phyloP scores from a whole-genome alignment of 2,888 invertebrate species.

The Shargacucullia verbasci region DNA sequence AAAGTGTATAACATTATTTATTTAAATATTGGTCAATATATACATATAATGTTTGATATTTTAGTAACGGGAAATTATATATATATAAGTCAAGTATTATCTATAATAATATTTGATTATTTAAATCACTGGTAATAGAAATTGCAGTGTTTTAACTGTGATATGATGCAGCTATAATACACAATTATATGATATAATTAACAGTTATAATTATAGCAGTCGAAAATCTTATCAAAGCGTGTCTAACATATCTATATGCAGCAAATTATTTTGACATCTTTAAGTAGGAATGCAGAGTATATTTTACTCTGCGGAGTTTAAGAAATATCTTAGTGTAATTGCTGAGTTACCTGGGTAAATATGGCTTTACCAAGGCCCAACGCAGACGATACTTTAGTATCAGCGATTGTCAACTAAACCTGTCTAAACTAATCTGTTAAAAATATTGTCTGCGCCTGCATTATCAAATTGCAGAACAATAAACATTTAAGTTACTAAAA shows the following conservation, averaged over 20 bases:
- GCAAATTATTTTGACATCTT: constrained; percentile 17
- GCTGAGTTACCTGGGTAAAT: constrained; percentile 15
- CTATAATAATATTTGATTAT: no score
- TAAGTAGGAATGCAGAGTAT: constrained; percentile 29
- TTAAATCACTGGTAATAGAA: no score
- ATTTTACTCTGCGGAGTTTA: constrained; percentile 1
- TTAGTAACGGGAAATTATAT: constrained; percentile 21
- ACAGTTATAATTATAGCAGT: constrained; percentile 6
- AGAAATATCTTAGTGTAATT: constrained; percentile 13
- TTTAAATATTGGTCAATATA: constrained; percentile 46
- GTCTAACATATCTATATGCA: constrained; percentile 1
- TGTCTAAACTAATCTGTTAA: no score
- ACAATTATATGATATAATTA: neutral
- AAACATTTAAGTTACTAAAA: no score
- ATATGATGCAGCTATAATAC: no score
- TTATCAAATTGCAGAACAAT: no score
- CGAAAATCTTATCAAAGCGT: constrained; percentile 8
- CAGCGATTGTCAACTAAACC: no score
- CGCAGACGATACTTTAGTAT: constrained; percentile 3
- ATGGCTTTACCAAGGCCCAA: no score
- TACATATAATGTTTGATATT: constrained; percentile 31
- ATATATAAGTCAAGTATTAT: constrained; percentile 21
- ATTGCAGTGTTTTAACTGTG: no score
- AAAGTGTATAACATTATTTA: constrained; percentile 6
- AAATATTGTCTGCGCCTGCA: no score